Evolutionary conservation across 2,113 vertebrate genomes (phyloP).

Genomic region (Neodontobutis hainanensis): DNA sequence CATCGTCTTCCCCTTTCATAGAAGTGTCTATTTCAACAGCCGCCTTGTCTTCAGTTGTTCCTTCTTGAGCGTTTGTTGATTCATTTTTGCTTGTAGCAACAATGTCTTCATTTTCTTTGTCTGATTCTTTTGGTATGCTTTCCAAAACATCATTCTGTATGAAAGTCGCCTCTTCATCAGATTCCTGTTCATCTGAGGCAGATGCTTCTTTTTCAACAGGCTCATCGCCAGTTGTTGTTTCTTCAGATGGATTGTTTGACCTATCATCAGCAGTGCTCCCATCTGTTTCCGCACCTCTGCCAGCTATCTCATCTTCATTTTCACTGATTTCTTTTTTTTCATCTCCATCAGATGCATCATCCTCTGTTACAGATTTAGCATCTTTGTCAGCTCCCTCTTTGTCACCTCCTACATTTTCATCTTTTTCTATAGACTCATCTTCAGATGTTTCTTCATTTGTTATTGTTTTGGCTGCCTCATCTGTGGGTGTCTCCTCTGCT

Average conservation of each 20-base stretch:
- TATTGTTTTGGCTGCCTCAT: no score
- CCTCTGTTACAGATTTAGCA: not conserved
- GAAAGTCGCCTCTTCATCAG: no score
- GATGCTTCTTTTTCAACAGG: no score
- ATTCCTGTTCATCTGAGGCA: no score
- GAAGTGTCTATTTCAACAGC: slow-evolving; percentile 8
- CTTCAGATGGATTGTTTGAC: no score
- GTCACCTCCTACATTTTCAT: not conserved
- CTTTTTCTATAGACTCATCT: not conserved
- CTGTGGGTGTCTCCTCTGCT: no score
- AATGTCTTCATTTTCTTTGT: not conserved
- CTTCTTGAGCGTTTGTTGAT: not conserved
- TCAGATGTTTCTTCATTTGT: not conserved
- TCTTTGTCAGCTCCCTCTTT: not conserved
- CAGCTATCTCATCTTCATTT: not conserved
- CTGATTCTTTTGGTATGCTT: no score
- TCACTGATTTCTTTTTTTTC: not conserved
- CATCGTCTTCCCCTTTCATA: slow-evolving; percentile 29
- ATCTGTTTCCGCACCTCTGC: not conserved
- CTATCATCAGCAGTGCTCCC: no score
- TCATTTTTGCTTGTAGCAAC: not conserved
- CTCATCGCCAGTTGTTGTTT: no score
- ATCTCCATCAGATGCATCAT: no score
- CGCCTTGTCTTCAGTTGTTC: slow-evolving; percentile 13
- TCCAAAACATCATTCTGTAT: no score